Percentiles rank a stretch among this genome's conserved stretches.
These are phyloP conservation scores for Paralichthys olivaceus DNA, from an alignment of 2,113 vertebrate genomes.

Conservation along the genomic window DNA sequence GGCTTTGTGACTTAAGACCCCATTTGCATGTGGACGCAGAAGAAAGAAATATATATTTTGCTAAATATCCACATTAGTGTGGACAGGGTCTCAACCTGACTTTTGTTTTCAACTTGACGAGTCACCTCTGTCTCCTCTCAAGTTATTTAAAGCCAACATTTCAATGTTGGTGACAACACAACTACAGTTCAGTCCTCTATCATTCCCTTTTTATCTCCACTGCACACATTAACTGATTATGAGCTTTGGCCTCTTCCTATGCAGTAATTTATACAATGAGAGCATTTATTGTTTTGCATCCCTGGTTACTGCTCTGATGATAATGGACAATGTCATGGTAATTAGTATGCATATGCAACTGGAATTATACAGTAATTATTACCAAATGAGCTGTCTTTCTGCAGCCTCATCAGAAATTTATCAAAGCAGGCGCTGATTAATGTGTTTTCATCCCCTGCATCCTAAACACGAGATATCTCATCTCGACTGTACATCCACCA, in stretches of 20 bases:
- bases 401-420: background rate
- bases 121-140: background rate
- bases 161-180: background rate
- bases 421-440: background rate
- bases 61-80: background rate
- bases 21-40: too few species aligned
- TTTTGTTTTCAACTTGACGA: constrained; percentile 18
- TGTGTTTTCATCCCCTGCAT: background rate
- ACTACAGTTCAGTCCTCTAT: background rate
- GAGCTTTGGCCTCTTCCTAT: background rate
- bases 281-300: background rate
- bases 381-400: background rate
- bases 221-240: background rate
- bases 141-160: background rate
- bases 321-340: background rate
- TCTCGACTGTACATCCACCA: background rate
- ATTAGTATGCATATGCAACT: background rate
- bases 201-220: background rate
- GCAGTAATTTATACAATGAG: background rate
- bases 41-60: too few species aligned
- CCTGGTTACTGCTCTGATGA: constrained; percentile 3
- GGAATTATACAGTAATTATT: constrained; percentile 9
- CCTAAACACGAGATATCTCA: background rate
- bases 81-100: background rate
- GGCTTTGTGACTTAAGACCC: too few species aligned